Conservation (phyloP, 1,140 invertebrate species). For the Lithobius niger region DNA sequence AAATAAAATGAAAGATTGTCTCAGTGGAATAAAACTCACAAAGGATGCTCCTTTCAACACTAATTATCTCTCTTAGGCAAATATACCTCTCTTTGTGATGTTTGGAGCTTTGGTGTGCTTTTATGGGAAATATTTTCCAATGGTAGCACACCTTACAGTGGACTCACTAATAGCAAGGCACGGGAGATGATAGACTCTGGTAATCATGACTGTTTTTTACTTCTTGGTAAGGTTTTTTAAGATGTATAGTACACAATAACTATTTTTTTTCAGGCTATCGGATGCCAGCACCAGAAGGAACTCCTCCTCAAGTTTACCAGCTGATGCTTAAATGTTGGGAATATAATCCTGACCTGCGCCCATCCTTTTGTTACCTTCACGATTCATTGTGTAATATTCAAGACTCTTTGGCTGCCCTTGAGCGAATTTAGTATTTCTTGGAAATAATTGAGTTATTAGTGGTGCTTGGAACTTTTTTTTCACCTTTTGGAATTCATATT, state of each 20-base stretch:
- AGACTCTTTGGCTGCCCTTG: no score
- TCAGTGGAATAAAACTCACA: no score
- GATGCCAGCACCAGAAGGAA: conserved; percentile 77
- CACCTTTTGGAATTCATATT: no score
- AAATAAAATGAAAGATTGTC: no score
- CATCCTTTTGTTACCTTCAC: conserved; percentile 52
- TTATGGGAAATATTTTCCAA: conserved; percentile 95
- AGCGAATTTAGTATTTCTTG: no score
- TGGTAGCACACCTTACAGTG: conserved; percentile 83
- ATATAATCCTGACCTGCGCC: conserved; percentile 75
- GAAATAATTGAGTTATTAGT: no score
- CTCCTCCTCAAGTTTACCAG: conserved; percentile 74
- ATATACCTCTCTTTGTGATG: conserved; percentile 93
- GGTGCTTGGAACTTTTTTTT: no score
- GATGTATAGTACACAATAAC: not conserved
- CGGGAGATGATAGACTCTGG: conserved; percentile 85
- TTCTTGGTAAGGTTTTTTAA: not conserved
- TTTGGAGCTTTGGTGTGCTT: conserved; percentile 95
- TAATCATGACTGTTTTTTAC: conserved; percentile 26
- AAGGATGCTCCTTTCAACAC: no score
- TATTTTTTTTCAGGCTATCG: conserved; percentile 55
- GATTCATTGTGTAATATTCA: no score
- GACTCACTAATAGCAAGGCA: conserved; percentile 82
- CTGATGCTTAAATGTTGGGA: conserved; percentile 90
- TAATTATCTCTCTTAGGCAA: conserved; percentile 45